A percentile compares a stretch with the other conserved stretches of the same genome.
phyloP scores from a whole-genome alignment of 2,113 vertebrate species.

The Petrocephalus zakoni region DNA sequence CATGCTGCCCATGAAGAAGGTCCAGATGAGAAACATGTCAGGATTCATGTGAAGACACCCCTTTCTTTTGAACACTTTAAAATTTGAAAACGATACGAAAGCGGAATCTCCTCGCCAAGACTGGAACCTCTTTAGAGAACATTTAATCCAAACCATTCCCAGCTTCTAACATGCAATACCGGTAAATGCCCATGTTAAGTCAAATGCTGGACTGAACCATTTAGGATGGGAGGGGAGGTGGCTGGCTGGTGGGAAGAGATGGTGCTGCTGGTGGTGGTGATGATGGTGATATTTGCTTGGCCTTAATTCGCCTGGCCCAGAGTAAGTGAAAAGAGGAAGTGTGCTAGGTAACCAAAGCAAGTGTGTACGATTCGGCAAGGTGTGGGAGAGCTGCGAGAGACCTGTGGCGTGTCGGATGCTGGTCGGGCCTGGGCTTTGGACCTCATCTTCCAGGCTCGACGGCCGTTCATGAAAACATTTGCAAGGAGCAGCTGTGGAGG shows the following conservation, averaged over 20 bases:
- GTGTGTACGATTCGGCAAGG: slow-evolving; percentile 54
- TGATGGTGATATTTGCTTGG: slow-evolving; percentile 43
- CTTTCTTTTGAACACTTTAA: not conserved
- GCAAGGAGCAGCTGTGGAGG: slow-evolving; percentile 64
- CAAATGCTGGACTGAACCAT: slow-evolving; percentile 26
- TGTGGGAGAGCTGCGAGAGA: slow-evolving; percentile 50
- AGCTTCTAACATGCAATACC: slow-evolving; percentile 20
- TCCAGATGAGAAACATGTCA: slow-evolving; percentile 22
- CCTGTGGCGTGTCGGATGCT: slow-evolving; percentile 37
- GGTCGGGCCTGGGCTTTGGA: slow-evolving; percentile 39
- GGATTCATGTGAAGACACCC: not conserved
- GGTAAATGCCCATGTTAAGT: slow-evolving; percentile 31
- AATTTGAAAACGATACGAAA: not conserved
- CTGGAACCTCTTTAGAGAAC: not conserved
- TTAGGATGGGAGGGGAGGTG: not conserved
- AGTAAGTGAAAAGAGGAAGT: slow-evolving; percentile 50
- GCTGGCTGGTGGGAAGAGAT: not conserved
- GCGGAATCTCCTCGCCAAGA: not conserved
- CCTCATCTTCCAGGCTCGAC: slow-evolving; percentile 48
- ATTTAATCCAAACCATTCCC: slow-evolving; percentile 6
- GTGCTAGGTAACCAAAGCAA: slow-evolving; percentile 83
- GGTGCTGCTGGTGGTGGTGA: not conserved
- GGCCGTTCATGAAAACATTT: slow-evolving; percentile 53
- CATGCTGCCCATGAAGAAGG: slow-evolving; percentile 14
- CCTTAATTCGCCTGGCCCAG: slow-evolving; percentile 56